phyloP scores from a whole-genome alignment of 2,797 vertebrate species.

The Coregonus sp. region DNA sequence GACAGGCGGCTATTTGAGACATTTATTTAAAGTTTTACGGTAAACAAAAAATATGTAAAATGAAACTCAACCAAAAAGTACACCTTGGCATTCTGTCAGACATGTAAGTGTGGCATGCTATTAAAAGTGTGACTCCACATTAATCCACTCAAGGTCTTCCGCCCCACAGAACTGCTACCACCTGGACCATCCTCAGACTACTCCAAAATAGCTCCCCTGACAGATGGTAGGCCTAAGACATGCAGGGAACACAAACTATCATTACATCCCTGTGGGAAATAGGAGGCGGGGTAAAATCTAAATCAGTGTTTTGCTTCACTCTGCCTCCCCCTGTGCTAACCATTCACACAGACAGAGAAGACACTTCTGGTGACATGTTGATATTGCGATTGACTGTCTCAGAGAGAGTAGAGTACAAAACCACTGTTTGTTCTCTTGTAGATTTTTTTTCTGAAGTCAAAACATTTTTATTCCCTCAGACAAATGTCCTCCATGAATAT shows the following conservation, averaged over 20 bases:
- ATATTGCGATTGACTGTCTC: conserved; percentile 28
- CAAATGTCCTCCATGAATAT: conserved; percentile 6
- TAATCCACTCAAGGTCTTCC: conserved; percentile 10
- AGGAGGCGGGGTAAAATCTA: conserved; percentile 34
- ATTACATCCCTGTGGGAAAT: conserved; percentile 46
- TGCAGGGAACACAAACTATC: conserved; percentile 52
- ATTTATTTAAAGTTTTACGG: too few species aligned
- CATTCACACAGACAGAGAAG: conserved; percentile 4
- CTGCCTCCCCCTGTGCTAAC: conserved; percentile 38
- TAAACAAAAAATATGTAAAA: background rate
- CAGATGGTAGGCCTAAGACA: conserved; percentile 61
- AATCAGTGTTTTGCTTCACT: conserved; percentile 36
- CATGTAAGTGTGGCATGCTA: conserved; percentile 8
- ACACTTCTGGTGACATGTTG: conserved; percentile 4
- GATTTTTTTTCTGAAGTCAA: conserved; percentile 15
- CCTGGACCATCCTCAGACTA: conserved; percentile 19
- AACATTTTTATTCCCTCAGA: conserved; percentile 12
- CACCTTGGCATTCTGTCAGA: background rate
- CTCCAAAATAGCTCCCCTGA: conserved; percentile 52
- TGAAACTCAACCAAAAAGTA: background rate
- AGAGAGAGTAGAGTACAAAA: conserved; percentile 1
- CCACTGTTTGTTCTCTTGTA: conserved; percentile 5
- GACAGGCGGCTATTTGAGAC: too few species aligned
- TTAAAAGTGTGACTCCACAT: conserved; percentile 8
- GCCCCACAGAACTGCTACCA: conserved; percentile 31